Conservation (phyloP, 37 sponge, comb jelly and placozoan genomes). For the Oscarella lobularis region DNA sequence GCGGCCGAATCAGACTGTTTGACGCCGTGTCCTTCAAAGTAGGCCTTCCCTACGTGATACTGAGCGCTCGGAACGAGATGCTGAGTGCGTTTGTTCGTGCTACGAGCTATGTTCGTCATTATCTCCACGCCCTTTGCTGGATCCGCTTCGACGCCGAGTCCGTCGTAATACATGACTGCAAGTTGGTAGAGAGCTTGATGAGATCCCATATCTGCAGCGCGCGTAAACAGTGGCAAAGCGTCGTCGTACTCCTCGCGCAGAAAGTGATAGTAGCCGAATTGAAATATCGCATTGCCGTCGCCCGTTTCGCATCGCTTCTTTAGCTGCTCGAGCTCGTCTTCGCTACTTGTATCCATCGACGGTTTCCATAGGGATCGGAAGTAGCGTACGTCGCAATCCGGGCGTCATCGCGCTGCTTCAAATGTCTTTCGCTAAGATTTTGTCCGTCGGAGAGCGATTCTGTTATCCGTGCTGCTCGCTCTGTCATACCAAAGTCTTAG, state of each 20-base stretch:
- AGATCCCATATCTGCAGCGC: conserved; percentile 21
- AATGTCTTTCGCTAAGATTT: too few species aligned
- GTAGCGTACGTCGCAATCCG: too few species aligned
- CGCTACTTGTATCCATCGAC: background rate
- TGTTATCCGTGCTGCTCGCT: too few species aligned
- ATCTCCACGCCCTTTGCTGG: conserved; percentile 40
- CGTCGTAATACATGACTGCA: conserved; percentile 75
- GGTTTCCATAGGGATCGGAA: background rate
- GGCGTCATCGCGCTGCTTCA: too few species aligned
- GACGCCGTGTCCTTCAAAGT: conserved; percentile 76
- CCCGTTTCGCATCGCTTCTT: conserved; percentile 5
- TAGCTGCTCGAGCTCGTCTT: background rate
- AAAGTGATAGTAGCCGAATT: conserved; percentile 52
- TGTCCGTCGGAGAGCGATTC: background rate
- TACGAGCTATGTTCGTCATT: conserved; percentile 57
- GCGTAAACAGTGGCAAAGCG: conserved; percentile 42
- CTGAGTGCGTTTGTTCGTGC: conserved; percentile 12
- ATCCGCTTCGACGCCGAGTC: conserved; percentile 43
- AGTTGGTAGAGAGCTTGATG: conserved; percentile 69
- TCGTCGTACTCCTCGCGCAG: conserved; percentile 3
- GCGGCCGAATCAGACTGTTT: conserved; percentile 19
- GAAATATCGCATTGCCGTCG: conserved; percentile 35
- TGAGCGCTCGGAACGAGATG: conserved; percentile 57
- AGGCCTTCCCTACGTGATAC: conserved; percentile 77
- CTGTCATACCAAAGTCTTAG: too few species aligned